Evolutionary conservation across 1,140 invertebrate genomes (phyloP), one percentile per base, ranked within the genome.

Genomic region (Diprion similis): DNA sequence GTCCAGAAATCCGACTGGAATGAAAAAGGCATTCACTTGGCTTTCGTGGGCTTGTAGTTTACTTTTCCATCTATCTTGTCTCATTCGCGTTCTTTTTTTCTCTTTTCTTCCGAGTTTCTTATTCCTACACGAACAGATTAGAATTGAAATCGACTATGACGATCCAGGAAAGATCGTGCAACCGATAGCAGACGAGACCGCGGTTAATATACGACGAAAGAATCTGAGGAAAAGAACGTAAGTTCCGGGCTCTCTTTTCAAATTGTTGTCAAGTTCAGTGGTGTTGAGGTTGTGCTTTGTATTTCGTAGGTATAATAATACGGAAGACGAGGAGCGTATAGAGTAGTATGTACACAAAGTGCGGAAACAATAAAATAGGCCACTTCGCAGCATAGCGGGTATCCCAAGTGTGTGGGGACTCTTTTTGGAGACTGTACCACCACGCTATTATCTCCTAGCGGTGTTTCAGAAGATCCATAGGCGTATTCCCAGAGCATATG

Each of bases 361-460:
- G 51, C 66, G 37, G 66, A 68, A 19, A 45, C 15, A 45, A 37
- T 37, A 37, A 68, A 45, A 68, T 68, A 68, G 18, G 66, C 4
- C 66, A 19, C 37, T 11, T 13, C 18, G 18, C 18, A 11, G 66
- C 37, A 45, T 68, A 6, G 11, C 37, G 66, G 24, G 24, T 37
- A 68, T 68, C 66, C 18, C 66, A 13, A 68, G 66, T 17, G 24
- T 3, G 24, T 37, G 6, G 24, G 66, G 66, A 81, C 68, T 80
- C 81, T 82, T 83, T 80, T 74, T 75, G 76, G 73, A 46, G 83
- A 85, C 83, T 85, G 84, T 85, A 85, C 84, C 78, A 74, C 78
- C 76, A 78, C 73, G 83, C 82, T 85, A 85, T 85, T 85, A 85
- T 85, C 83, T 85, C 77, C 82, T 84, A 83, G 84, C 83, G 83